phyloP scores from a whole-genome alignment of 1,140 invertebrate genomes.

The Drosophila pandora region DNA sequence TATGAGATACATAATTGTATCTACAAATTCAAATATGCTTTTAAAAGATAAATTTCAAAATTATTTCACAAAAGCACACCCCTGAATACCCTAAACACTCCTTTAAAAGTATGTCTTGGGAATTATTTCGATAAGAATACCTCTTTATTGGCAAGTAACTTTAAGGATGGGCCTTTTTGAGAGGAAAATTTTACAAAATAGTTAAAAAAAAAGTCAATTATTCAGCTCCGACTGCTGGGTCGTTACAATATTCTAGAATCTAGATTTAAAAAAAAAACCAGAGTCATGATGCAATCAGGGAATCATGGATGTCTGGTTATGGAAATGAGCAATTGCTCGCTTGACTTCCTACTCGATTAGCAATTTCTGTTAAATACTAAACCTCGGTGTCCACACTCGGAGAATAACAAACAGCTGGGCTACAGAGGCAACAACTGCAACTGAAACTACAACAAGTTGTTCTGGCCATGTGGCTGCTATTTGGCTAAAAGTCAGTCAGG shows the following conservation, averaged over 20 bases:
- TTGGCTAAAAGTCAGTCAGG: neutral
- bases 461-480: slow-evolving; percentile 20
- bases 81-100: no score
- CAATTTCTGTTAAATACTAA: neutral
- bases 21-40: slow-evolving; percentile 5
- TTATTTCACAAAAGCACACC: neutral
- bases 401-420: slow-evolving; percentile 3
- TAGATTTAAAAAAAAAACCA: slow-evolving; percentile 4
- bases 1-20: no score
- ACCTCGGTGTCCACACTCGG: slow-evolving; percentile 38
- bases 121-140: neutral
- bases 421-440: neutral
- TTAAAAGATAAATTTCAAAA: neutral
- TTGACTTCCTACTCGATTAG: slow-evolving; percentile 29
- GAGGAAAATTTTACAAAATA: neutral
- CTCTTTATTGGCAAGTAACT: neutral
- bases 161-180: neutral
- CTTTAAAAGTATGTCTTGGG: neutral
- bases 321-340: slow-evolving; percentile 30
- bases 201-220: neutral
- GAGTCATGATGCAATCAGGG: slow-evolving; percentile 33
- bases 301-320: slow-evolving; percentile 23
- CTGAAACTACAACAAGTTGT: slow-evolving; percentile 19
- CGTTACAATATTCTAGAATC: slow-evolving; percentile 5
- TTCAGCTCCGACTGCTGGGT: neutral